A percentile compares a stretch with the other conserved stretches of the same genome.
Conservation (phyloP, 2,113 vertebrate genomes). For the Clarias gariepinus region DNA sequence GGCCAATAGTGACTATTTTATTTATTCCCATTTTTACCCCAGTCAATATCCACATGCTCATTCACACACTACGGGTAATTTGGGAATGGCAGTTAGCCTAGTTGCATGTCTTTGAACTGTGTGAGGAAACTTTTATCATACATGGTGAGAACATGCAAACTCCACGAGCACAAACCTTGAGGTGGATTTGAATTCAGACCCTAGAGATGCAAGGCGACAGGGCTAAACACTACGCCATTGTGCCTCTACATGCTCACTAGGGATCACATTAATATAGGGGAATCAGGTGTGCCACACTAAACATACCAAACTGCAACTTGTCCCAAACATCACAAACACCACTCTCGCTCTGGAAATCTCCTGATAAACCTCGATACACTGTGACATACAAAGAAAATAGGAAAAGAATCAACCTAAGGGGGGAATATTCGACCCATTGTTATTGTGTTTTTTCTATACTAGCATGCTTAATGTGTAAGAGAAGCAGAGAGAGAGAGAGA, state of each 20-base stretch:
- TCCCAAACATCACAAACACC: background rate
- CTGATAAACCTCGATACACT: background rate
- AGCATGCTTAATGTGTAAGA: background rate
- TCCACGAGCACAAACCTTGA: too few species aligned
- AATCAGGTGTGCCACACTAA: background rate
- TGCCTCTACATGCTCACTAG: background rate
- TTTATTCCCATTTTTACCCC: too few species aligned
- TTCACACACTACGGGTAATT: too few species aligned
- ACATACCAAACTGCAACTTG: background rate
- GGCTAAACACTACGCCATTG: too few species aligned
- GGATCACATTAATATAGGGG: background rate
- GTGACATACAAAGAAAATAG: background rate
- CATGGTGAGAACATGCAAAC: too few species aligned
- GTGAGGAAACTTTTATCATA: too few species aligned
- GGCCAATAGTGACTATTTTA: too few species aligned
- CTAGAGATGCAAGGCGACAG: too few species aligned
- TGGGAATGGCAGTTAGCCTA: too few species aligned
- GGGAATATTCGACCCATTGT: background rate
- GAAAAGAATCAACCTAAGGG: background rate
- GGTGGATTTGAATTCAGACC: too few species aligned
- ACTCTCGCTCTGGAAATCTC: background rate
- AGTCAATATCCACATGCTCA: too few species aligned
- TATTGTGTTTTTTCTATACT: background rate
- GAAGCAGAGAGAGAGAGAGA: background rate
- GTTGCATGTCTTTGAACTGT: too few species aligned